A percentile compares a stretch with the other conserved stretches of the same genome.
These are phyloP conservation scores for Empis stercorea DNA, from an alignment of 2,888 invertebrate genomes.

Conservation along the genomic window DNA sequence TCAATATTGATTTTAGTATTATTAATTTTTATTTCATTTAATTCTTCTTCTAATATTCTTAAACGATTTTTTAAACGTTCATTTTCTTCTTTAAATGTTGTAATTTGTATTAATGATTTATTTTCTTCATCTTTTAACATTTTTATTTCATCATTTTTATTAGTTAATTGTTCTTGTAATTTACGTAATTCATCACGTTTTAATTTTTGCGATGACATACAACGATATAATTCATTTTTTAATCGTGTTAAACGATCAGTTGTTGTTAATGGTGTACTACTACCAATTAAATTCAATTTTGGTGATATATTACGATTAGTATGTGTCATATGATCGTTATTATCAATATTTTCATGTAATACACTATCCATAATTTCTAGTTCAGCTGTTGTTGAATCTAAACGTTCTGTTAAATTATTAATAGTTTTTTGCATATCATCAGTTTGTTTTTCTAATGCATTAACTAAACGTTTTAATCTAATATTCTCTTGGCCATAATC, in stretches of 20 bases:
- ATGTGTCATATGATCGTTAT: conserved; percentile 18
- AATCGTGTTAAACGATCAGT: conserved; percentile 35
- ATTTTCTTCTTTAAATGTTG: conserved; percentile 28
- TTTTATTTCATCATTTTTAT: conserved; percentile 24
- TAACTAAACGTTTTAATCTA: conserved; percentile 23
- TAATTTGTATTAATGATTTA: conserved; percentile 24
- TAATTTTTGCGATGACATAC: conserved; percentile 34
- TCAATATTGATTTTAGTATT: conserved; percentile 4
- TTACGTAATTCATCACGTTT: conserved; percentile 42
- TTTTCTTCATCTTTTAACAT: conserved; percentile 29
- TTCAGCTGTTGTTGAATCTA: conserved; percentile 29
- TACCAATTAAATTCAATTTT: conserved; percentile 18
- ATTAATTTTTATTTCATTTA: conserved; percentile 32
- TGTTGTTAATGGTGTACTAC: conserved; percentile 28
- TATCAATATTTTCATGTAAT: conserved; percentile 25
- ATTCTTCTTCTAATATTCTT: conserved; percentile 27
- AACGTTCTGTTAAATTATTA: conserved; percentile 21
- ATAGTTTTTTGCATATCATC: conserved; percentile 27
- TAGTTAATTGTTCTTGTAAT: conserved; percentile 29
- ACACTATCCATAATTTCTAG: conserved; percentile 31
- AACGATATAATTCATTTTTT: conserved; percentile 37
- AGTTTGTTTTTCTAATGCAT: conserved; percentile 26
- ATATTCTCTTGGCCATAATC: conserved; percentile 26
- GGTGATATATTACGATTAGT: conserved; percentile 18
- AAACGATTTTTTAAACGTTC: conserved; percentile 25